phyloP scores from a whole-genome alignment of 1,140 invertebrate species.

The Drosophila rhopaloa region DNA sequence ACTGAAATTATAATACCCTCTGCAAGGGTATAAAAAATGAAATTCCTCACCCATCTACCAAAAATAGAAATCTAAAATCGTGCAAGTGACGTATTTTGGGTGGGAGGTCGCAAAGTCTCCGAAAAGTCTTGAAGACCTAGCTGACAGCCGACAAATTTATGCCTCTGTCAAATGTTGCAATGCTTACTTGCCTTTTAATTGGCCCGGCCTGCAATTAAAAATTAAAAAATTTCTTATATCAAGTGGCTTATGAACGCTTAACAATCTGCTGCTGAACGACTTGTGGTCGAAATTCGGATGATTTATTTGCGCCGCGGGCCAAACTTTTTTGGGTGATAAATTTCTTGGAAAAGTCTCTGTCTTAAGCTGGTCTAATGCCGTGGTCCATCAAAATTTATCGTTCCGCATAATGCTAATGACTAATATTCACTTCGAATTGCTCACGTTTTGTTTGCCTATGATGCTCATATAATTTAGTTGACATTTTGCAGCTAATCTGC shows the following conservation, averaged over 20 bases:
- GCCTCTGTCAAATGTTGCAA: slow-evolving; percentile 40
- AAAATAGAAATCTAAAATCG: slow-evolving; percentile 20
- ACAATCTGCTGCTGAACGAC: slow-evolving; percentile 32
- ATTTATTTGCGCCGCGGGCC: slow-evolving; percentile 52
- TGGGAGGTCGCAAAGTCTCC: slow-evolving; percentile 17
- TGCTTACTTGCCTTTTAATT: slow-evolving; percentile 55
- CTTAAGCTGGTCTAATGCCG: slow-evolving; percentile 57
- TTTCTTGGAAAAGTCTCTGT: slow-evolving; percentile 32
- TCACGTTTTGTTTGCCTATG: slow-evolving; percentile 16
- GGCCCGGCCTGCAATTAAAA: slow-evolving; percentile 33
- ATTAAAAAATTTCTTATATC: slow-evolving; percentile 29
- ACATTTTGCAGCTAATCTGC: slow-evolving; percentile 3
- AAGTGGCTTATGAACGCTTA: slow-evolving; percentile 24
- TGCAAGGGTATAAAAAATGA: too few relatives aligned
- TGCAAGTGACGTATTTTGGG: slow-evolving; percentile 24
- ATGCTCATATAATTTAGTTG: slow-evolving; percentile 9
- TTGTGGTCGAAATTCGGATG: slow-evolving; percentile 25
- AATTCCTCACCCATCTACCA: slow-evolving; percentile 1
- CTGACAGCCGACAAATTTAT: slow-evolving; percentile 74
- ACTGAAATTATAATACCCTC: too few relatives aligned
- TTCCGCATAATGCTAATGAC: slow-evolving; percentile 56
- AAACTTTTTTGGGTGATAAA: slow-evolving; percentile 49
- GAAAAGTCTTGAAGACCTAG: slow-evolving; percentile 35
- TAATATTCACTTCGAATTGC: slow-evolving; percentile 47
- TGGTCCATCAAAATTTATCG: slow-evolving; percentile 38